A percentile compares a stretch with the other conserved stretches of the same genome.
Evolutionary conservation across 2,888 invertebrate species (phyloP).

Genomic region (Blomia tropicalis): DNA sequence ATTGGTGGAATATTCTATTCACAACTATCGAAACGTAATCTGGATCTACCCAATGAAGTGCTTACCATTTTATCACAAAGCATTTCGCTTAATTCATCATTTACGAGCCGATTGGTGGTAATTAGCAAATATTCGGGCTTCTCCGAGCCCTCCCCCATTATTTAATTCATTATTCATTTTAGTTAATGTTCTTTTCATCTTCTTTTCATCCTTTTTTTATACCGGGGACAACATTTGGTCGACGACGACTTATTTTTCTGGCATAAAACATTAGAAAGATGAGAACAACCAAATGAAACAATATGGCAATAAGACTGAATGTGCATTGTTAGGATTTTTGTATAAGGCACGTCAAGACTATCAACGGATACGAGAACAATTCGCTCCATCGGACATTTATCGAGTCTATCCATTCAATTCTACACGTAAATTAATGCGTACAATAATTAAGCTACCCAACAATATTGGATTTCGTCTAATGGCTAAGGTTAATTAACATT

Average conservation of each 20-base stretch:
- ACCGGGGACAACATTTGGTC: no score
- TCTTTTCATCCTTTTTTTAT: background rate
- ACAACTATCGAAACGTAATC: constrained; percentile 58
- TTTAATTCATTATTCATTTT: constrained; percentile 43
- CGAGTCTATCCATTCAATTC: constrained; percentile 98
- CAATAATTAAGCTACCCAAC: constrained; percentile 69
- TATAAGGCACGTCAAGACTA: constrained; percentile 74
- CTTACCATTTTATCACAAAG: constrained; percentile 36
- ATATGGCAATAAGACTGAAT: constrained; percentile 99
- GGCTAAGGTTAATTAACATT: constrained; percentile 47
- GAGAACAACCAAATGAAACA: constrained; percentile 46
- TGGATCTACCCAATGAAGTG: constrained; percentile 65
- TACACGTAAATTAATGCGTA: constrained; percentile 95
- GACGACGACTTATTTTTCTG: background rate
- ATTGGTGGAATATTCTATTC: constrained; percentile 44
- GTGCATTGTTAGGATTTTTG: constrained; percentile 87
- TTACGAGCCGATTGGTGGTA: constrained; percentile 39
- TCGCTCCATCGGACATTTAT: constrained; percentile 77
- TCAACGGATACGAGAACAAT: constrained; percentile 71
- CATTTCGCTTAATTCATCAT: constrained; percentile 41
- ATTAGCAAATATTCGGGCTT: no score
- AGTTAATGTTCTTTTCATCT: background rate
- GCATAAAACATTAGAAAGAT: background rate
- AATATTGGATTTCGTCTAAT: constrained; percentile 69
- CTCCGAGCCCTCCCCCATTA: no score